Conservation (phyloP, 2,797 vertebrate genomes). For the Staurois parvus region DNA sequence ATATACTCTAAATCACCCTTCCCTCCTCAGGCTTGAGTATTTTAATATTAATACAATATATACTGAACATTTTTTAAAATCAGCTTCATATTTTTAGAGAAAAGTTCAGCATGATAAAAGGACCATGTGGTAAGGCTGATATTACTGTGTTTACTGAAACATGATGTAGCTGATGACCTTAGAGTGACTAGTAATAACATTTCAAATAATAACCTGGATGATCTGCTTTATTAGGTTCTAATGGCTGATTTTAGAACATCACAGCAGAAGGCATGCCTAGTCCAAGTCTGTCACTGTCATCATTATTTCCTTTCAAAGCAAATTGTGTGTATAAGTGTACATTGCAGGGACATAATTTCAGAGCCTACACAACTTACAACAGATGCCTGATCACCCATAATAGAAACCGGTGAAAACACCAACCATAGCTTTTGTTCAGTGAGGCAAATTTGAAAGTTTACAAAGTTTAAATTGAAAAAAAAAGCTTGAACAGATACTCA, state of each 20-base stretch:
- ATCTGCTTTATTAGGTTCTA: constrained; percentile 56
- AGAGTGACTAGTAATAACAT: constrained; percentile 47
- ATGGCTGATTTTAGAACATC: constrained; percentile 49
- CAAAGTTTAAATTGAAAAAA: neutral
- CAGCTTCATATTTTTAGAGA: neutral
- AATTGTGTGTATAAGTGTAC: constrained; percentile 55
- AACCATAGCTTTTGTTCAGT: neutral
- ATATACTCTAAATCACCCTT: neutral
- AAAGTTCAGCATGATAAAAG: neutral
- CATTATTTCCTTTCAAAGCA: constrained; percentile 58
- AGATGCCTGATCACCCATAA: constrained; percentile 43
- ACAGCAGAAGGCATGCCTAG: constrained; percentile 57
- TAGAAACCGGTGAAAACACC: neutral
- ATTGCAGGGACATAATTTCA: constrained; percentile 45
- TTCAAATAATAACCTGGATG: constrained; percentile 53
- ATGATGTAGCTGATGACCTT: constrained; percentile 26
- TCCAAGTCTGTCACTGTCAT: constrained; percentile 60
- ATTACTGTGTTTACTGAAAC: neutral
- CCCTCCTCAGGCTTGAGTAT: too few relatives aligned
- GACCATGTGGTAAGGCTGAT: neutral
- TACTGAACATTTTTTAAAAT: neutral
- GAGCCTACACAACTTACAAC: constrained; percentile 36
- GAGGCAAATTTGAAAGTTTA: neutral
- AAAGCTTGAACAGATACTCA: too few relatives aligned
- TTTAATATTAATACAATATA: neutral